Percentiles rank a stretch among this genome's conserved stretches.
phyloP scores from a whole-genome alignment of 2,797 vertebrate species.

The Galago senegalensis region DNA sequence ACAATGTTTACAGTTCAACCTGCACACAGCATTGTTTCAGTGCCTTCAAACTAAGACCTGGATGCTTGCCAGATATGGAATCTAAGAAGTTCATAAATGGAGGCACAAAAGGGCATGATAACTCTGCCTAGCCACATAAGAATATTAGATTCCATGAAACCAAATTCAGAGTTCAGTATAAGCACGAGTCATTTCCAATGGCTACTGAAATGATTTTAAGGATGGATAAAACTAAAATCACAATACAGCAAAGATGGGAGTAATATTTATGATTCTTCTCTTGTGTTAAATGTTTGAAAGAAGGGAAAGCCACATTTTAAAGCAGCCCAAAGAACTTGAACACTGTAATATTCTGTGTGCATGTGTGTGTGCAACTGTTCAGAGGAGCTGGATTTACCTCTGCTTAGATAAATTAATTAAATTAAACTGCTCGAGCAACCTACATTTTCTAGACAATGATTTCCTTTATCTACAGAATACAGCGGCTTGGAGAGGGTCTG shows the following conservation, averaged over 20 bases:
- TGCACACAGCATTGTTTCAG: background rate
- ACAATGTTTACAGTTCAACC: background rate
- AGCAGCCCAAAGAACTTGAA: slow-evolving; percentile 28
- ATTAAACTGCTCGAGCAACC: background rate
- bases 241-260: background rate
- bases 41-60: background rate
- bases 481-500: background rate
- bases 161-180: background rate
- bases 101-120: background rate
- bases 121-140: background rate
- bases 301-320: background rate
- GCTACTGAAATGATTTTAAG: background rate
- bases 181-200: background rate
- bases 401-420: background rate
- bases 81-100: background rate
- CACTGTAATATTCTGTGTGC: background rate
- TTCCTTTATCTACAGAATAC: background rate
- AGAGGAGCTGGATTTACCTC: slow-evolving; percentile 17
- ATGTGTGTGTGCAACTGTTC: background rate
- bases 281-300: background rate
- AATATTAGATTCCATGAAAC: background rate
- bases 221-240: background rate
- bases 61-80: background rate
- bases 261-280: background rate
- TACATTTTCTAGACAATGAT: background rate